Conservation (phyloP, 1,140 invertebrate genomes). For the Polyergus mexicanus region DNA sequence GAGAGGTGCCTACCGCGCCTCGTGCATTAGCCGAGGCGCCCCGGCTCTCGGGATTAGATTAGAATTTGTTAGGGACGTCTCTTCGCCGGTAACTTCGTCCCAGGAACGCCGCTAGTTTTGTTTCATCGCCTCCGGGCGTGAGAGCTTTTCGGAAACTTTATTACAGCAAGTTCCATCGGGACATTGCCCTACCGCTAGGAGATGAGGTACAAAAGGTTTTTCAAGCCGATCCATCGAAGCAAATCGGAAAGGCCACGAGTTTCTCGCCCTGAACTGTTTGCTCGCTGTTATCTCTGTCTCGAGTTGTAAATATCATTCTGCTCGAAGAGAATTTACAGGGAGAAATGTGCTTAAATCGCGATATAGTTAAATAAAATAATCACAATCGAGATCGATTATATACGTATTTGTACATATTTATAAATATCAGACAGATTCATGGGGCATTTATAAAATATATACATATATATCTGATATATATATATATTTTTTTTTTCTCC, state of each 20-base stretch:
- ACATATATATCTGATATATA: neutral
- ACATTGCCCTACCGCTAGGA: slow-evolving; percentile 31
- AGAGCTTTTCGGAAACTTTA: slow-evolving; percentile 70
- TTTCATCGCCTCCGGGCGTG: slow-evolving; percentile 72
- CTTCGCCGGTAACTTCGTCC: slow-evolving; percentile 69
- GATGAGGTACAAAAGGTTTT: slow-evolving; percentile 62
- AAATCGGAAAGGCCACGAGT: slow-evolving; percentile 39
- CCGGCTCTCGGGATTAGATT: slow-evolving; percentile 74
- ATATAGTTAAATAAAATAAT: neutral
- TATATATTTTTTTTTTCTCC: neutral
- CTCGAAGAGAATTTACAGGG: neutral
- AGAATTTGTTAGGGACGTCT: slow-evolving; percentile 77
- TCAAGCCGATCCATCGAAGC: slow-evolving; percentile 57
- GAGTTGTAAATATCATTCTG: slow-evolving; percentile 36
- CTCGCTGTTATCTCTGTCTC: slow-evolving; percentile 35
- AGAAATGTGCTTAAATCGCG: slow-evolving; percentile 29
- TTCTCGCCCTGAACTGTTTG: slow-evolving; percentile 10
- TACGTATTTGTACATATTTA: neutral
- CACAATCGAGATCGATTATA: neutral
- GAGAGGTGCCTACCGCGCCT: slow-evolving; percentile 30
- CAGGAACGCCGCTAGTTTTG: slow-evolving; percentile 73
- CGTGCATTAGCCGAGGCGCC: slow-evolving; percentile 56
- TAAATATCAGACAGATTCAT: neutral
- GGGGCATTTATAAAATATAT: neutral
- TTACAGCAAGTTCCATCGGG: slow-evolving; percentile 64